phyloP scores from a whole-genome alignment of 2,113 vertebrate species.

The Anarhynchus alexandrinus region DNA sequence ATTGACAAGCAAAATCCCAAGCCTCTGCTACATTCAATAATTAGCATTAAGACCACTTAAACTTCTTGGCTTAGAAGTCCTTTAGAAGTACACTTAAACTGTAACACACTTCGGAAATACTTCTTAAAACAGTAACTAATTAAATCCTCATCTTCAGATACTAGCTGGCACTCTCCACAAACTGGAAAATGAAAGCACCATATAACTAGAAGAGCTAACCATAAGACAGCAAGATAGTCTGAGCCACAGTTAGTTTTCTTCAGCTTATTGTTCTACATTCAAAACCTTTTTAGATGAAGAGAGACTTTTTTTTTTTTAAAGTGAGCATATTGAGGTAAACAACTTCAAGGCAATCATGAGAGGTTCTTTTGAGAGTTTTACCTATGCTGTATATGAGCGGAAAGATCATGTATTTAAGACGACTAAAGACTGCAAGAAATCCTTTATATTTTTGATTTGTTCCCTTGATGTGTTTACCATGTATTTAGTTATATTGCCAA shows the following conservation, averaged over 20 bases:
- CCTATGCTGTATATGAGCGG: fast-evolving
- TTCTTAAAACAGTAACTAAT: background rate
- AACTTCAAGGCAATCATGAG: background rate
- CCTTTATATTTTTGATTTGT: fast-evolving
- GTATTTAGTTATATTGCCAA: background rate
- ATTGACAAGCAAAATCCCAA: background rate
- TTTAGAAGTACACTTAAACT: background rate
- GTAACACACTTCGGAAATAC: background rate
- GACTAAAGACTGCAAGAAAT: background rate
- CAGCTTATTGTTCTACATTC: background rate
- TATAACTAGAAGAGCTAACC: background rate
- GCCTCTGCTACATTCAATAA: background rate
- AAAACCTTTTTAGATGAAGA: background rate
- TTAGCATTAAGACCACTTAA: background rate
- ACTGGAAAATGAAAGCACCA: background rate
- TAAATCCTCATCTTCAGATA: background rate
- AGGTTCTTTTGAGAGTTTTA: background rate
- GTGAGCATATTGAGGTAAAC: background rate
- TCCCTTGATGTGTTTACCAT: background rate
- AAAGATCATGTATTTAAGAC: background rate
- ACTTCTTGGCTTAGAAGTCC: background rate
- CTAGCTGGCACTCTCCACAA: background rate
- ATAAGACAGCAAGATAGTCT: background rate
- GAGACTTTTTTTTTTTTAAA: background rate
- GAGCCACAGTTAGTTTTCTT: background rate